A percentile compares a stretch with the other conserved stretches of the same genome.
These are phyloP conservation scores for Dorcus parallelipipedus DNA, from an alignment of 2,888 invertebrate species.

Conservation along the genomic window DNA sequence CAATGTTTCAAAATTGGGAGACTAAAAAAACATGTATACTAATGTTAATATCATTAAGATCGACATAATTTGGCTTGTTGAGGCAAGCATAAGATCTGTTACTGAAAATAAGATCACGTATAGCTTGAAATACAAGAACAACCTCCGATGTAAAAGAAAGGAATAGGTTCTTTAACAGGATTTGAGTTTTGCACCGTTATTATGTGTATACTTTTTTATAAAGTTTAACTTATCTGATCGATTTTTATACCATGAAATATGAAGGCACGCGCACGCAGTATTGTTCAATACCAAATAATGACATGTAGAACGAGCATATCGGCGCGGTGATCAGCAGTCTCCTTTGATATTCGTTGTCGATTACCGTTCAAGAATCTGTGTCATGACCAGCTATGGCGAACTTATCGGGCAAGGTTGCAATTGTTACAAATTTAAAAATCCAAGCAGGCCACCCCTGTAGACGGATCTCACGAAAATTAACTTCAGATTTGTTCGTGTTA, in stretches of 20 bases:
- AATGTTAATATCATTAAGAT: no score
- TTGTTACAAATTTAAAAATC: conserved; percentile 32
- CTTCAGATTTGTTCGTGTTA: not conserved
- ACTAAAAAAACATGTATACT: no score
- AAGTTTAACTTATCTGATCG: not conserved
- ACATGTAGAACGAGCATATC: conserved; percentile 14
- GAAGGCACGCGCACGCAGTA: not conserved
- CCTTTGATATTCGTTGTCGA: conserved; percentile 25
- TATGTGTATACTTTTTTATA: no score
- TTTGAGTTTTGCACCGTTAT: no score
- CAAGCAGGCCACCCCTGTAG: conserved; percentile 24
- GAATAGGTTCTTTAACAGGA: no score
- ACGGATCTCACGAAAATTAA: not conserved
- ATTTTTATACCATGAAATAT: not conserved
- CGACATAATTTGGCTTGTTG: no score
- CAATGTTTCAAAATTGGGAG: no score
- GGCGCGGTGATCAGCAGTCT: conserved; percentile 23
- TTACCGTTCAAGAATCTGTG: conserved; percentile 27
- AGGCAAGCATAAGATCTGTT: no score
- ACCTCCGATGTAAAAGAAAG: no score
- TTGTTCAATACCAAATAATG: conserved; percentile 1
- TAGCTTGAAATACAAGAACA: no score
- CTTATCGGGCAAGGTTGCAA: conserved; percentile 23
- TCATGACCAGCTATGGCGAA: conserved; percentile 28
- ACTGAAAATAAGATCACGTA: no score